Percentiles rank a stretch among this genome's conserved stretches.
These are phyloP conservation scores for Cinclus cinclus DNA, from an alignment of 2,113 vertebrate genomes.

Conservation along the genomic window DNA sequence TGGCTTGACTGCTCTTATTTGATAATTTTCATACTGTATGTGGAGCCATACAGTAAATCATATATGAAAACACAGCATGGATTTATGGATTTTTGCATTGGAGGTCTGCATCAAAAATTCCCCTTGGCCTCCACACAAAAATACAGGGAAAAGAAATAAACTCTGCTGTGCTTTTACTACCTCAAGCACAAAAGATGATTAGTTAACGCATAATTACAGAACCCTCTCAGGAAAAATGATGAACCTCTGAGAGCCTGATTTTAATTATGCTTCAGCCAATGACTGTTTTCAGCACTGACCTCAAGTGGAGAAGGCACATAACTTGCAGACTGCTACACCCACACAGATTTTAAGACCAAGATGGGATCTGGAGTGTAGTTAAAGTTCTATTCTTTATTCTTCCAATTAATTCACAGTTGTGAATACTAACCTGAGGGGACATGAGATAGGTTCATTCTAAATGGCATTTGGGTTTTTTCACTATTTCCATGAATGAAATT, in stretches of 20 bases:
- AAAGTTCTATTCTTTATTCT: neutral
- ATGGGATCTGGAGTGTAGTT: neutral
- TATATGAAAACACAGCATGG: neutral
- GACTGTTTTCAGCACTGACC: neutral
- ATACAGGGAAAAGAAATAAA: neutral
- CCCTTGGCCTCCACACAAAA: neutral
- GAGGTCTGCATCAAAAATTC: neutral
- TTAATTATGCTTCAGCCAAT: slow-evolving; percentile 25
- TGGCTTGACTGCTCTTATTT: neutral
- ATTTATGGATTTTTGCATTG: slow-evolving; percentile 11
- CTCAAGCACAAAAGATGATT: neutral
- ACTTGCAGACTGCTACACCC: neutral
- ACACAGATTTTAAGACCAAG: neutral
- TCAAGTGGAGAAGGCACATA: neutral
- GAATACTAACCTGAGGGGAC: neutral
- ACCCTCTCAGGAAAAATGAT: neutral
- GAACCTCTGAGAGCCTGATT: neutral
- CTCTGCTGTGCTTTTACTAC: neutral
- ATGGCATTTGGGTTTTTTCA: neutral
- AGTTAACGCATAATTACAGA: slow-evolving; percentile 31
- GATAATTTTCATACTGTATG: neutral
- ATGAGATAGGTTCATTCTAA: neutral
- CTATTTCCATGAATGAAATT: neutral
- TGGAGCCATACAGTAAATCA: neutral
- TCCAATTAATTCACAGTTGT: neutral